phyloP scores from a whole-genome alignment of 2,797 vertebrate genomes.

The Mormyrus proboscirostris region DNA sequence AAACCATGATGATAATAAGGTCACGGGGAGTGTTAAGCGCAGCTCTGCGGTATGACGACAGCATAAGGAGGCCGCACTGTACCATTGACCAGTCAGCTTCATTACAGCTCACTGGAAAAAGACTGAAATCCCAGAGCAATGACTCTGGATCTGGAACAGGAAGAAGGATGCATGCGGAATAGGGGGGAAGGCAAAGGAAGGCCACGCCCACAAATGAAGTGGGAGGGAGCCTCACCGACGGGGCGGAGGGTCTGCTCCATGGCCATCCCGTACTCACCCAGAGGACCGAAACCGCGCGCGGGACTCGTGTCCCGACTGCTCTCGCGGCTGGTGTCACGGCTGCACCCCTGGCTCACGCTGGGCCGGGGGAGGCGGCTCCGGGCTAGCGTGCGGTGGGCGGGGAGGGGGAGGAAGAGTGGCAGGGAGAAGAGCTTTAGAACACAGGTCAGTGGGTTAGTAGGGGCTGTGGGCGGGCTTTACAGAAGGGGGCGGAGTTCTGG shows the following conservation, averaged over 20 bases:
- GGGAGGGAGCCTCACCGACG: slow-evolving; percentile 46
- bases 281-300: slow-evolving; percentile 86
- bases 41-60: neutral
- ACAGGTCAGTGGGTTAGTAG: slow-evolving; percentile 42
- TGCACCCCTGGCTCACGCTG: slow-evolving; percentile 99
- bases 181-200: slow-evolving; percentile 24
- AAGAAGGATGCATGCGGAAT: slow-evolving; percentile 48
- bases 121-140: neutral
- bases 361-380: slow-evolving; percentile 97
- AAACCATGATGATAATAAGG: neutral
- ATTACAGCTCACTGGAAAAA: neutral
- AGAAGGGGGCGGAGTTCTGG: slow-evolving; percentile 42
- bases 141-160: neutral
- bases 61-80: neutral
- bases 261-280: slow-evolving; percentile 77
- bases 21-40: neutral
- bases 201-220: neutral
- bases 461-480: slow-evolving; percentile 53
- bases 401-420: slow-evolving; percentile 58
- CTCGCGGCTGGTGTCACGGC: slow-evolving; percentile 97
- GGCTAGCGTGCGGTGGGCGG: slow-evolving; percentile 91
- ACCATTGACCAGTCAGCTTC: neutral
- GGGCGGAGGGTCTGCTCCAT: slow-evolving; percentile 37
- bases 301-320: slow-evolving; percentile 99
- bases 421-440: slow-evolving; percentile 82